phyloP scores from a whole-genome alignment of 2,888 invertebrate genomes.

The Bhutanitis thaidina region DNA sequence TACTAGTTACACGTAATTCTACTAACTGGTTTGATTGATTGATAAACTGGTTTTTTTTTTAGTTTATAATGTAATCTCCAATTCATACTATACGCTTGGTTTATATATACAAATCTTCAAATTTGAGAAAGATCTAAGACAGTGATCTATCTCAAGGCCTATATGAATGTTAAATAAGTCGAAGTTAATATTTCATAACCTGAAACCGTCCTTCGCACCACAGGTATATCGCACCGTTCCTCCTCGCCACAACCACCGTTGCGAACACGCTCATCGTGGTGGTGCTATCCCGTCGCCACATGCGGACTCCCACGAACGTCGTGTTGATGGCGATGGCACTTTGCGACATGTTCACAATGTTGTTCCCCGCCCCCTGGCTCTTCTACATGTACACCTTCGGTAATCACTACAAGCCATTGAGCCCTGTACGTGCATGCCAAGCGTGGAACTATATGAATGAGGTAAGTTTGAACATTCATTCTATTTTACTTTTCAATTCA shows the following conservation, averaged over 20 bases:
- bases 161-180: no score
- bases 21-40: no score
- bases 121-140: no score
- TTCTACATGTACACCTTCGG: constrained; percentile 95
- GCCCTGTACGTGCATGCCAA: constrained; percentile 87
- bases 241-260: constrained; percentile 92
- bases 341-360: constrained; percentile 95
- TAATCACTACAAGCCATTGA: constrained; percentile 90
- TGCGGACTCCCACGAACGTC: constrained; percentile 95
- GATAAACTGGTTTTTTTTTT: no score
- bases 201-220: background rate
- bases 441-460: constrained; percentile 90
- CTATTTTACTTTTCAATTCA: no score
- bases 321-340: constrained; percentile 97
- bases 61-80: no score
- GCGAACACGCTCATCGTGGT: constrained; percentile 95
- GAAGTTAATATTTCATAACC: no score
- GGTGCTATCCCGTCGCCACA: constrained; percentile 92
- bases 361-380: constrained; percentile 94
- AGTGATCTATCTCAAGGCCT: no score
- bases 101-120: no score
- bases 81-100: no score
- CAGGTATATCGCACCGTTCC: constrained; percentile 87
- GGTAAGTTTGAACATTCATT: no score
- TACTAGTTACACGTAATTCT: no score